These are phyloP conservation scores for Tragelaphus eurycerus DNA, from an alignment of 2,797 vertebrate species.

Conservation along the genomic window DNA sequence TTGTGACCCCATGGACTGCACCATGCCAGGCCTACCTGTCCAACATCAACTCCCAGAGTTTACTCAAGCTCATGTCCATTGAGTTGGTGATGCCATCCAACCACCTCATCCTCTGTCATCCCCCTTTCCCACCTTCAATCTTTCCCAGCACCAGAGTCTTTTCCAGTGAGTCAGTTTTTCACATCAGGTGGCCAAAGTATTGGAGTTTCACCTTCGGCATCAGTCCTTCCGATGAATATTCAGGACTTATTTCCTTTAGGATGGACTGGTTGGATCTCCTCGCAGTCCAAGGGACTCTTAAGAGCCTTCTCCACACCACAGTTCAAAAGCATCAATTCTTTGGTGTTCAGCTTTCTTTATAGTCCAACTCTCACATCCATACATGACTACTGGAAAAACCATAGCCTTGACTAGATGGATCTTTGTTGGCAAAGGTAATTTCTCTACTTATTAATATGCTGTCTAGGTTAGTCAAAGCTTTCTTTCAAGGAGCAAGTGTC, in stretches of 20 bases:
- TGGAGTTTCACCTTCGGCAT: neutral
- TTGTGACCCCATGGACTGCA: neutral
- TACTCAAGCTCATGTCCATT: neutral
- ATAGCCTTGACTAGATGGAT: neutral
- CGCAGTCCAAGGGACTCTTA: neutral
- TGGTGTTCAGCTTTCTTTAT: neutral
- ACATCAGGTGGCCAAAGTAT: neutral
- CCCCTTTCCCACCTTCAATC: fast-evolving
- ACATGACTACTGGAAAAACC: neutral
- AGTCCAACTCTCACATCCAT: neutral
- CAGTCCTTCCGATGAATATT: neutral
- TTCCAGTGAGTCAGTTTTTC: neutral
- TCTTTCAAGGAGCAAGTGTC: neutral
- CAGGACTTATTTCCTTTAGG: neutral
- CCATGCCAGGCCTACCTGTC: neutral
- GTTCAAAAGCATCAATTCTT: neutral
- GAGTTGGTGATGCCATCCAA: neutral
- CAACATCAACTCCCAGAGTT: neutral
- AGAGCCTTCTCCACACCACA: neutral
- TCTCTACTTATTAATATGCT: neutral
- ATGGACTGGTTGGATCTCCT: neutral
- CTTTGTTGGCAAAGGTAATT: neutral
- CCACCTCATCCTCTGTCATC: neutral
- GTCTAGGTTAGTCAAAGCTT: neutral
- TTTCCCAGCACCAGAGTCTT: neutral